phyloP scores from a whole-genome alignment of 2,113 vertebrate genomes.

The Lophochroa leadbeateri region DNA sequence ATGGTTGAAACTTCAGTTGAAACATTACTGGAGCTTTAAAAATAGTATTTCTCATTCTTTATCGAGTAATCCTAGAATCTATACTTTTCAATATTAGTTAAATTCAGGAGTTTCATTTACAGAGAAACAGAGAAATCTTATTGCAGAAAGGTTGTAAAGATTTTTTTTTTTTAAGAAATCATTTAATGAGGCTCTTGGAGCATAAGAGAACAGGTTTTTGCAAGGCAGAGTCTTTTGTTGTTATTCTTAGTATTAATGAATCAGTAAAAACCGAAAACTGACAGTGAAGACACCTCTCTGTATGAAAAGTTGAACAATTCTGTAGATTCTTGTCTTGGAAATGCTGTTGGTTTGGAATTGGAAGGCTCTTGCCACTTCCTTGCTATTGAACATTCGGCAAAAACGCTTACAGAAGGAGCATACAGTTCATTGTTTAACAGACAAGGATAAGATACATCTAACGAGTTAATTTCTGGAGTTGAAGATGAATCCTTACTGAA shows the following conservation, averaged over 20 bases:
- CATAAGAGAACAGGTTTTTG: neutral
- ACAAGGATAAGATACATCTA: neutral
- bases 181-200: neutral
- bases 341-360: neutral
- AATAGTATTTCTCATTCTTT: neutral
- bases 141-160: neutral
- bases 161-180: neutral
- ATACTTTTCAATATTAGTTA: neutral
- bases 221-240: neutral
- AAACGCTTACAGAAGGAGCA: neutral
- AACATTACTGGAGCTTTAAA: neutral
- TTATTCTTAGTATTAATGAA: neutral
- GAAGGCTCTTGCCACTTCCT: neutral
- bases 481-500: neutral
- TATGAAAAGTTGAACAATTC: neutral
- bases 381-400: neutral
- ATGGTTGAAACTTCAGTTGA: neutral
- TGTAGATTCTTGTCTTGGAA: neutral
- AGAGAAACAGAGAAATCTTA: neutral
- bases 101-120: neutral
- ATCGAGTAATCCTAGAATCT: neutral
- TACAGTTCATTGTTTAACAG: neutral
- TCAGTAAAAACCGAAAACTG: neutral
- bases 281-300: neutral
- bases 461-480: neutral